Evolutionary conservation across 2,113 vertebrate genomes (phyloP), one percentile per base, ranked within the genome.

Genomic region (Ploceus nigricollis): DNA sequence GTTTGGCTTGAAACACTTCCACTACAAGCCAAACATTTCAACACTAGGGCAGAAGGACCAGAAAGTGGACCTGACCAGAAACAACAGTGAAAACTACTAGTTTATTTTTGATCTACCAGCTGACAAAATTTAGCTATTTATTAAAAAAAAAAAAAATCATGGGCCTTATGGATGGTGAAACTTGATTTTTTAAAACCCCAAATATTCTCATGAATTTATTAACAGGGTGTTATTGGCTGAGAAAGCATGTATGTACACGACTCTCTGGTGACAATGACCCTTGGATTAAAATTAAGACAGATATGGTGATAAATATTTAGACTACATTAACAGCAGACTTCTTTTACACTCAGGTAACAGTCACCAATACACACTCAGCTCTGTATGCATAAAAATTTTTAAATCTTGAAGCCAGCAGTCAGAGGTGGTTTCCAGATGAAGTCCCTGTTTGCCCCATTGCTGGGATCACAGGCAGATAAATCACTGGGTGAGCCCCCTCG

Each of bases 1-100:
- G 92, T 96, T 97, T 94, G 94, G 93, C 92, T 94, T 95, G 93
- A 96, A 96, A 96, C 89, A 69, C 77, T 97, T 97, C 96, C 94
- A 95, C 93, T 95, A 82, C 79, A 95, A 97, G 95, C 94, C 96
- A 95, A 95, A 93, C 58, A 82, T 96, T 96, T 94, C 93, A 92
- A 92, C 93, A 92, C 76, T 27, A 64, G 37, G 31, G 86, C 86
- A 92, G 80, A 86, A 95, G 92, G 71, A 94, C 58, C 87, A 93
- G 82, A 90, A 90, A 95, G 76, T 84, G 80, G 94, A 93, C 88
- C 76, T 91, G 86, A 96, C 92, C 93, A 96, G 92, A 95, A 96
- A 96, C 91, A 91, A 93, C 94, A 89, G 72, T 82, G 72, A 66
- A 78, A 96, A 93, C 83, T 94, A 87, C 50, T 24, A 56, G 76